Percentiles rank a stretch among this genome's conserved stretches.
Evolutionary conservation across 2,888 invertebrate genomes (phyloP).

Genomic region (Drosophila formosana): DNA sequence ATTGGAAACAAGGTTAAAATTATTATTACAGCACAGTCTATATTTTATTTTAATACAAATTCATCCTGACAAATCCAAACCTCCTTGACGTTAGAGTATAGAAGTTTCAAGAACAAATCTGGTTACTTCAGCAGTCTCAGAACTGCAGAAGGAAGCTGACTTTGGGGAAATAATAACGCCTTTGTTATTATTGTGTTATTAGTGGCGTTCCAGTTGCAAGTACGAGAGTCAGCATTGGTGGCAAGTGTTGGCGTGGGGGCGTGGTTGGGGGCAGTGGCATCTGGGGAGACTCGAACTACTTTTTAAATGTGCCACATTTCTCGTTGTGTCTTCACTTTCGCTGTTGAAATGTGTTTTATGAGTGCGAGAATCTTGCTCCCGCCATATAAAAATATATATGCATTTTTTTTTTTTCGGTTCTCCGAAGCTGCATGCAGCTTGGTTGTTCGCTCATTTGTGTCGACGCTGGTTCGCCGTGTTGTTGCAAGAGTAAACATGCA

Average conservation of each 20-base stretch:
- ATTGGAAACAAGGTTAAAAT: no score
- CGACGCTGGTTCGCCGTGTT: conserved; percentile 32
- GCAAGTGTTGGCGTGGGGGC: background rate
- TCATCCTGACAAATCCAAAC: background rate
- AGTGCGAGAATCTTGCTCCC: conserved; percentile 7
- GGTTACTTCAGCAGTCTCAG: background rate
- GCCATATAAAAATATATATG: background rate
- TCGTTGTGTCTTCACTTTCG: conserved; percentile 61
- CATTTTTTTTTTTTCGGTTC: conserved; percentile 14
- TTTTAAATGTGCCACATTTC: conserved; percentile 54
- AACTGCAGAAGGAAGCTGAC: conserved; percentile 25
- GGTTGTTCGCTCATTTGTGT: conserved; percentile 58
- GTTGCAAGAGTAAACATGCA: conserved; percentile 66
- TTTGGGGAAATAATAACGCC: conserved; percentile 56
- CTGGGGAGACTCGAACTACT: conserved; percentile 28
- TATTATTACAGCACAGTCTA: no score
- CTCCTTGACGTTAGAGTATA: background rate
- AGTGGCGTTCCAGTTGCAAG: conserved; percentile 36
- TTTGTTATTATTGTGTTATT: conserved; percentile 63
- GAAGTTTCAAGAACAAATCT: background rate
- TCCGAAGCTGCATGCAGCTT: background rate
- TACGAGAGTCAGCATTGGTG: conserved; percentile 1
- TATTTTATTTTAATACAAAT: no score
- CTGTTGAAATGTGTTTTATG: conserved; percentile 60
- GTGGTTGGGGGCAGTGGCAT: conserved; percentile 1